Evolutionary conservation across 2,113 vertebrate species (phyloP).

Genomic region (Melospiza melodia): DNA sequence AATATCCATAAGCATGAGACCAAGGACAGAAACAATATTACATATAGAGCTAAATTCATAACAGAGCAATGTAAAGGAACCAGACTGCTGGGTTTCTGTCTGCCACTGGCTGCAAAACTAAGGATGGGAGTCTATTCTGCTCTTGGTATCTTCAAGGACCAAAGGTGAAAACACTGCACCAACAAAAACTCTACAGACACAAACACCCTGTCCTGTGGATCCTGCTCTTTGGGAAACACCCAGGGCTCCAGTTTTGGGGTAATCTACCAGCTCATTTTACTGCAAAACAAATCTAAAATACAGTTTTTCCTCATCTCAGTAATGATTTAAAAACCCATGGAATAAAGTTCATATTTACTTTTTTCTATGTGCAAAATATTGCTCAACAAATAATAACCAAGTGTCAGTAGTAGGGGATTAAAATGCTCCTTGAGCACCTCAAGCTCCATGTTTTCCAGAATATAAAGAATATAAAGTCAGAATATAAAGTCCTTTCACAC

Average conservation of each 20-base stretch:
- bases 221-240: background rate
- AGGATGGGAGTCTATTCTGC: background rate
- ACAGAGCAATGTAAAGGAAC: background rate
- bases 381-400: background rate
- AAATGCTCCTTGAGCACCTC: background rate
- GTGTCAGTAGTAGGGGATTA: background rate
- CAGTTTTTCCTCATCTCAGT: background rate
- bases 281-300: background rate
- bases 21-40: background rate
- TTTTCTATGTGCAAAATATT: background rate
- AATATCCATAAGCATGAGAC: background rate
- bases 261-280: background rate
- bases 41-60: background rate
- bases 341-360: background rate
- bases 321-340: background rate
- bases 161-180: background rate
- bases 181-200: background rate
- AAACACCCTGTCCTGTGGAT: background rate
- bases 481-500: background rate
- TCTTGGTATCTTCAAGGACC: background rate
- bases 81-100: background rate
- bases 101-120: background rate
- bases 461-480: background rate
- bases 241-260: background rate
- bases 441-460: background rate